A percentile compares a stretch with the other conserved stretches of the same genome.
Conservation (phyloP, 2,113 vertebrate species). For the Asarcornis scutulata region DNA sequence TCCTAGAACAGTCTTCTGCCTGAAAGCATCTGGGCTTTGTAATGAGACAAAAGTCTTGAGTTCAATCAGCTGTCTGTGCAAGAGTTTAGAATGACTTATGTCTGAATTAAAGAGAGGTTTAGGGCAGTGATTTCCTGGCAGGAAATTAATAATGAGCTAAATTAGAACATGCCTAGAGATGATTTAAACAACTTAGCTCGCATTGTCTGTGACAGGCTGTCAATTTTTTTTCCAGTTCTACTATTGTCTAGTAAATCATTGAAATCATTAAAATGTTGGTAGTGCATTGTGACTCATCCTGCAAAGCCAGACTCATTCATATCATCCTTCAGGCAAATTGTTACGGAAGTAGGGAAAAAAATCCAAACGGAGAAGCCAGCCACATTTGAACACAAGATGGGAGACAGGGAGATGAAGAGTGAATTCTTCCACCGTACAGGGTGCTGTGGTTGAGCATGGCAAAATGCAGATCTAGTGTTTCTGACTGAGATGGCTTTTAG, state of each 20-base stretch:
- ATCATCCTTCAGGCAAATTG: not conserved
- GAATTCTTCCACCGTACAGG: not conserved
- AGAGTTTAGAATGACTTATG: constrained; percentile 68
- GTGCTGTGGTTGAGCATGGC: not conserved
- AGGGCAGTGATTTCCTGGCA: constrained; percentile 58
- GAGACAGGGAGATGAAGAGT: not conserved
- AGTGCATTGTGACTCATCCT: not conserved
- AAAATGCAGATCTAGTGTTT: not conserved
- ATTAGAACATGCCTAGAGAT: constrained; percentile 70
- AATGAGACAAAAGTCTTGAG: constrained; percentile 64
- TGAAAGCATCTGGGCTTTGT: constrained; percentile 57
- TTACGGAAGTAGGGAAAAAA: not conserved
- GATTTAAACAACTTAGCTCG: constrained; percentile 63
- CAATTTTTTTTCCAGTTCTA: constrained; percentile 26
- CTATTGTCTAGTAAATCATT: constrained; percentile 52
- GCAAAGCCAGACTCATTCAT: constrained; percentile 1
- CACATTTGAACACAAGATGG: not conserved
- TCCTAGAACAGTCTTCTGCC: constrained; percentile 48
- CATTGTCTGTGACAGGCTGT: constrained; percentile 45
- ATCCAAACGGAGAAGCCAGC: not conserved
- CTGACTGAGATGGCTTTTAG: not conserved
- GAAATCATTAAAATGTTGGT: constrained; percentile 35
- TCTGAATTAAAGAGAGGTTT: constrained; percentile 67
- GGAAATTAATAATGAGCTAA: constrained; percentile 75
- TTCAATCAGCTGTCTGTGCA: constrained; percentile 60